Evolutionary conservation across 64 coral and sea anemone genomes (phyloP), one percentile per base, ranked within the genome.

Genomic region (Pachyseris speciosa): DNA sequence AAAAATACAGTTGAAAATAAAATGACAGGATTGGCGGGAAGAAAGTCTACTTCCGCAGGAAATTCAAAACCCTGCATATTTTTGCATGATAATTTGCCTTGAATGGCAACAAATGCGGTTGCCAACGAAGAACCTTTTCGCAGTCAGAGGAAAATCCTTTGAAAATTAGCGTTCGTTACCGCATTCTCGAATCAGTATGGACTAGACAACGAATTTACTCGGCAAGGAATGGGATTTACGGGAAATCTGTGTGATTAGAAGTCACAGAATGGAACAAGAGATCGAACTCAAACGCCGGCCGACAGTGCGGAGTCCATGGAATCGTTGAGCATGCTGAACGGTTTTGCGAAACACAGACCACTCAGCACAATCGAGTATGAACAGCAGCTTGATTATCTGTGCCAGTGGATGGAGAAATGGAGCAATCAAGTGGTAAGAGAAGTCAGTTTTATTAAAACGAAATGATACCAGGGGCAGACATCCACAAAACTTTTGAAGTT

Each of bases 381-480:
- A 59, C 91, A 96, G 55, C 94, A 96, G 76, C 34, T 96, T 12
- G 94, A 96, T 83, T 96, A 96, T 72, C n/a, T 96, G 1, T 96
- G 91, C 28, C 90, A 96, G 34, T 96, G 94, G 94, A 64, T 96
- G 68, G 94, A 96, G 53, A 87, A 87, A 42, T 96, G 94, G 94
- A 88, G 69, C 52, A 52, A 96, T 34, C 70, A 69, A 68, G 94
- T 93, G 79, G 94, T 96, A 93, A 84, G 32, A 88, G 25, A 12
- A 61, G 31, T 12, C 34, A 71, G 19, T 71, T 37, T 60, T 61
- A 61, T 61, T 61, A 39, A 22, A 57, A 17, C 9, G 26, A 24
- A 16, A 20, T 22, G 6, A 40, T 7, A 7, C 22, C 28, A 31
- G 22, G 19, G 19, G 36, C 33, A 40, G 6, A 16, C 33, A 20